Evolutionary conservation across 2,888 invertebrate genomes (phyloP).

Genomic region (Orchestes rusci): DNA sequence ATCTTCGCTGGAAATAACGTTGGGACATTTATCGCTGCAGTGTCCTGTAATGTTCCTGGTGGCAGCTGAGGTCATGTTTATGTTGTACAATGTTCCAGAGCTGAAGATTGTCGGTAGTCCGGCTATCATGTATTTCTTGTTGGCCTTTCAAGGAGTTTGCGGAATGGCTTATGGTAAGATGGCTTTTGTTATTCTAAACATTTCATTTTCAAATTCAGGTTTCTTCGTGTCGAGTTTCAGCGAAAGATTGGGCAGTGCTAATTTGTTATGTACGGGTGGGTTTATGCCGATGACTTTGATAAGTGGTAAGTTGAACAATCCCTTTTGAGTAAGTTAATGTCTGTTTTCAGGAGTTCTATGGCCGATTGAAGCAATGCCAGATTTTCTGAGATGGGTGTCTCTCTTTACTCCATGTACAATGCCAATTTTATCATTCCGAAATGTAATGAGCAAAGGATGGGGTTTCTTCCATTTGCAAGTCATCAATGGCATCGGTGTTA

Average conservation of each 20-base stretch:
- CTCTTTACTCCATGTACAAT: constrained; percentile 63
- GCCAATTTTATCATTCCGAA: constrained; percentile 67
- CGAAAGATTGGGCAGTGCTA: constrained; percentile 69
- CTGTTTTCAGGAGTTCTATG: constrained; percentile 56
- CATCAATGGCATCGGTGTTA: constrained; percentile 64
- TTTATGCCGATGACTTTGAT: constrained; percentile 84
- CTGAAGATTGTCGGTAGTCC: constrained; percentile 57
- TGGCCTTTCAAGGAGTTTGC: constrained; percentile 67
- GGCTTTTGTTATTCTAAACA: background rate
- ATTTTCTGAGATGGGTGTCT: constrained; percentile 34
- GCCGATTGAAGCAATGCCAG: constrained; percentile 63
- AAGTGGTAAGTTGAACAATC: constrained; percentile 11
- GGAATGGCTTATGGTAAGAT: constrained; percentile 74
- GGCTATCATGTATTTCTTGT: constrained; percentile 49
- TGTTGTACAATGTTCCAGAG: constrained; percentile 55
- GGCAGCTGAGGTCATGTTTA: constrained; percentile 51
- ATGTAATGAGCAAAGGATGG: constrained; percentile 70
- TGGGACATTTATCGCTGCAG: constrained; percentile 74
- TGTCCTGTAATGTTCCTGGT: constrained; percentile 59
- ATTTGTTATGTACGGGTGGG: constrained; percentile 78
- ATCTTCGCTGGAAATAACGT: constrained; percentile 67
- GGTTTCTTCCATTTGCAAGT: constrained; percentile 60
- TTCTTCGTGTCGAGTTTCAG: constrained; percentile 77
- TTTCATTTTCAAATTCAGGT: constrained; percentile 44
- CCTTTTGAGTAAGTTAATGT: background rate